Percentiles rank a stretch among this genome's conserved stretches.
phyloP scores from a whole-genome alignment of 2,113 vertebrate species.

The Myxocyprinus asiaticus region DNA sequence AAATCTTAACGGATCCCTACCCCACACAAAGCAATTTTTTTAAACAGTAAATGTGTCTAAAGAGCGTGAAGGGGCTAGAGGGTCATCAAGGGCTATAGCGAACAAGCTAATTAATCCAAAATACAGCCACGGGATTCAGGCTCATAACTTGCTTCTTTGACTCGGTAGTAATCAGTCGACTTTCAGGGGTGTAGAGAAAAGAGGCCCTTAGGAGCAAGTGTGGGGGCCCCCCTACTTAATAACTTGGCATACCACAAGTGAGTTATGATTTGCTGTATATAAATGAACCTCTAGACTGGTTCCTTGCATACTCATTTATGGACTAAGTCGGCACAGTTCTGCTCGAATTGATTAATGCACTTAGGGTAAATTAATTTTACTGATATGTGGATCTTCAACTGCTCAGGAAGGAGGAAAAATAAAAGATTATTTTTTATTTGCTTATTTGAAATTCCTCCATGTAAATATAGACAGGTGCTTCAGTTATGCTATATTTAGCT shows the following conservation, averaged over 20 bases:
- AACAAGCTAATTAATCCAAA: constrained; percentile 57
- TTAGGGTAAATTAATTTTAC: constrained; percentile 43
- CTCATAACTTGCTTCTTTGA: constrained; percentile 48
- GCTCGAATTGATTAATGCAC: constrained; percentile 39
- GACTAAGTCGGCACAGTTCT: constrained; percentile 23
- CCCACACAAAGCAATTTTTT: constrained; percentile 40
- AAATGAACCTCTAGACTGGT: constrained; percentile 32
- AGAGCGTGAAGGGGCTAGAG: constrained; percentile 38
- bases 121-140: constrained; percentile 46
- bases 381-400: constrained; percentile 26
- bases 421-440: constrained; percentile 9
- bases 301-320: constrained; percentile 25
- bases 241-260: constrained; percentile 36
- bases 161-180: constrained; percentile 37
- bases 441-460: not conserved
- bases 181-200: constrained; percentile 37
- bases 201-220: constrained; percentile 33
- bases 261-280: constrained; percentile 34
- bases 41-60: constrained; percentile 42
- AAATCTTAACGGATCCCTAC: constrained; percentile 29
- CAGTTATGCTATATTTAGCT: constrained; percentile 43
- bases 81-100: constrained; percentile 48
- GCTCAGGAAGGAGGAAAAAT: not conserved
- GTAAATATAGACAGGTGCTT: constrained; percentile 25
- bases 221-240: constrained; percentile 41